Percentiles rank a stretch among this genome's conserved stretches.
Conservation (phyloP, 2,888 invertebrate genomes). For the Apodemia duryi region DNA sequence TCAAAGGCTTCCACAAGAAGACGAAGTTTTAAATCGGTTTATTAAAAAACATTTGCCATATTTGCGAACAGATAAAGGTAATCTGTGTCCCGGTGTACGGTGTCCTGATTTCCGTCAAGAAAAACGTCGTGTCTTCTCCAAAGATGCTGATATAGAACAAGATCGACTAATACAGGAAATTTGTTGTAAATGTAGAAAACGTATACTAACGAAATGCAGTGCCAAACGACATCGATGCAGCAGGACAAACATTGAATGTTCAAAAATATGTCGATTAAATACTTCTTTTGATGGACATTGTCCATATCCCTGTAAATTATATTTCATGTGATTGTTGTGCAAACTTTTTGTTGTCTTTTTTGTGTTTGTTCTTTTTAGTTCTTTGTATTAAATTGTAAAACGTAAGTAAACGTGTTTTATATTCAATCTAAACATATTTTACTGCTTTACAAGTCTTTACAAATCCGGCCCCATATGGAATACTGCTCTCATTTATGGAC, state of each 20-base stretch:
- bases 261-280: slow-evolving; percentile 25
- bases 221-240: slow-evolving; percentile 10
- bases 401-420: too few relatives aligned
- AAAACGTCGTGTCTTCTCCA: not conserved
- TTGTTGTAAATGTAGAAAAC: slow-evolving; percentile 17
- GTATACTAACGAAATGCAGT: slow-evolving; percentile 18
- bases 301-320: slow-evolving; percentile 24
- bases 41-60: not conserved
- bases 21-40: not conserved
- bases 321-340: not conserved
- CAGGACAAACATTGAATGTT: not conserved
- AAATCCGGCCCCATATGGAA: too few relatives aligned
- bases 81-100: not conserved
- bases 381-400: not conserved
- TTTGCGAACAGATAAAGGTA: not conserved
- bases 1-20: not conserved
- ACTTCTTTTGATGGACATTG: slow-evolving; percentile 24
- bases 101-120: not conserved
- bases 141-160: not conserved
- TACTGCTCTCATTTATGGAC: too few relatives aligned
- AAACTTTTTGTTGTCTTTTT: not conserved
- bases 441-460: too few relatives aligned
- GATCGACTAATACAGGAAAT: not conserved
- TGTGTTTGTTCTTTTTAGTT: not conserved
- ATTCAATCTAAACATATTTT: too few relatives aligned